phyloP scores from a whole-genome alignment of 2,797 vertebrate genomes.

The Otus scops region DNA sequence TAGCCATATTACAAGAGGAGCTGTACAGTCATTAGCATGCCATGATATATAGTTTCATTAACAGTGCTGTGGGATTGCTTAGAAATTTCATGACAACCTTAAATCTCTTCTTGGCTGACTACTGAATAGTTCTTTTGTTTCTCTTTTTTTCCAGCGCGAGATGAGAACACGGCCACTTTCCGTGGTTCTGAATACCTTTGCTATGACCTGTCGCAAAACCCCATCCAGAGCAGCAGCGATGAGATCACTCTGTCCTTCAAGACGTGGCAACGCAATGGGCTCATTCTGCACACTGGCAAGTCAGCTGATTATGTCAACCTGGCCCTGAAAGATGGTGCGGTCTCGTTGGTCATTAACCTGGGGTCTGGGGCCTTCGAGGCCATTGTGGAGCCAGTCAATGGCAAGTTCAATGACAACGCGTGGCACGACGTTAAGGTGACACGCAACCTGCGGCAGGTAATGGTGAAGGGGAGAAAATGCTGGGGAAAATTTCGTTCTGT shows the following conservation, averaged over 20 bases:
- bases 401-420: slow-evolving; percentile 98
- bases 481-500: neutral
- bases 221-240: slow-evolving; percentile 98
- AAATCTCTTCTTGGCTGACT: neutral
- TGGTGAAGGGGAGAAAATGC: slow-evolving; percentile 64
- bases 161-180: slow-evolving; percentile 97
- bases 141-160: slow-evolving; percentile 79
- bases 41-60: neutral
- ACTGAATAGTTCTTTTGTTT: neutral
- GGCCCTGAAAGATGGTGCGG: slow-evolving; percentile 94
- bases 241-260: slow-evolving; percentile 99
- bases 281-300: slow-evolving; percentile 97
- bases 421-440: slow-evolving; percentile 99
- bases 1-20: neutral
- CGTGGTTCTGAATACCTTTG: slow-evolving; percentile 96
- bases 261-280: slow-evolving; percentile 96
- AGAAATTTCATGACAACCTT: neutral
- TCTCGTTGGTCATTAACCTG: slow-evolving; percentile 97
- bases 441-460: slow-evolving; percentile 99
- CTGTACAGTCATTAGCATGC: neutral
- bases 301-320: slow-evolving; percentile 98
- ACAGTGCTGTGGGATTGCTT: neutral
- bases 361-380: slow-evolving; percentile 98
- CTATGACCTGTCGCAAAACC: slow-evolving; percentile 97
- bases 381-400: slow-evolving; percentile 96